Evolutionary conservation across 2,113 vertebrate genomes (phyloP), one percentile per base, ranked within the genome.

Genomic region (human): DNA sequence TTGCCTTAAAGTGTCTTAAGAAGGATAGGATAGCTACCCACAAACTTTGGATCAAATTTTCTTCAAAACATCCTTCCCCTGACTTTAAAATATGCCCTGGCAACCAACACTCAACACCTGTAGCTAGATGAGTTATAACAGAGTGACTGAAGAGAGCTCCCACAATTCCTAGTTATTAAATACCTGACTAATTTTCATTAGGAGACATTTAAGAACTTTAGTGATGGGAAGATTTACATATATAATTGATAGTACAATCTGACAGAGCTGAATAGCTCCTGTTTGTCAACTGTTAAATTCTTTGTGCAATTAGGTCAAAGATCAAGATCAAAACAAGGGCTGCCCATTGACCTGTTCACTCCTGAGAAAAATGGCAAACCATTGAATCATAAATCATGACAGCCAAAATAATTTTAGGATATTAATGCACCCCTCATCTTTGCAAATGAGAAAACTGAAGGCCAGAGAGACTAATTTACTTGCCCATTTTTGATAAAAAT

Each of bases 231-330:
- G 18, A 91, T 25, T 61, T 20, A 35, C 2, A 38, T 22, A 30
- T 48, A 43, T 38, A 25, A 73, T 8, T 66, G 70, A 50, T 12
- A 64, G 55, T 17, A 11, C 12, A 70, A 76, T n/a, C n/a, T 30
- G n/a, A 20, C 0, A n/a, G 40, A 59, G 30, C 11, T 75, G 30
- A 48, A 38, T 3, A 59, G n/a, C 50, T 5, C 48, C 32, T 64
- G 7, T 86, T 66, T 88, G 88, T 85, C 92, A 98, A 98, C 98
- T 10, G 97, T 98, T 98, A 97, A 81, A 93, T 94, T 91, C 94
- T 45, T 38, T 86, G 94, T 94, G 97, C 64, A 55, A 52, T 50
- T 23, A 93, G 85, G 94, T 66, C 84, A 97, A 98, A 70, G 96
- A 70, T 0, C 0, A 97, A 90, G 90, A 98, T 92, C 66, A 98